Base-by-base conservation (phyloP, 2,888 invertebrate genomes). In the Microctonus brassicae region DNA sequence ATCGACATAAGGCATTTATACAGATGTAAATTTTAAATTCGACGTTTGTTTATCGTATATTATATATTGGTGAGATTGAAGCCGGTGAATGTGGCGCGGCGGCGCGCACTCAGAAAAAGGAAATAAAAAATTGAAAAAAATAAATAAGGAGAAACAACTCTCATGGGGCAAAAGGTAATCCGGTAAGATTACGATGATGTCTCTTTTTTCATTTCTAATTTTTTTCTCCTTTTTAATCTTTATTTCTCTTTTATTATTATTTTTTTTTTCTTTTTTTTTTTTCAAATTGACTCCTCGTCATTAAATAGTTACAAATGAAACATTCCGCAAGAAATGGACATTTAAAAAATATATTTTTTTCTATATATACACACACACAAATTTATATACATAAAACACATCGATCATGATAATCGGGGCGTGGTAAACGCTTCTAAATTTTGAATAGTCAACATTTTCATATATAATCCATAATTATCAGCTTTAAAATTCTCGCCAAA, bases 281-380 rank as follows among this genome's bases (percentile, higher is more conserved):
- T n/a, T 36, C 61, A 36, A 65, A 61, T 65, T 72, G 66, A 73
- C 74, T 74, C 70, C 66, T 72, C 69, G 65, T 47, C 47, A 61
- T 71, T 73, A 75, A 75, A 75, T 75, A 77, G 75, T 70, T 69
- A 70, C 70, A 73, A 75, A 77, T 75, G 72, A 75, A 70, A 70
- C 39, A 63, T 67, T 57, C 52, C 52, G 13, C 62, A 42, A 34
- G 29, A 36, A 57, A 66, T 10, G 61, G 62, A 67, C 69, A 62
- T 55, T 52, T 71, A 68, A 55, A 70, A 73, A 70, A 73, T 70
- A 70, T 42, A 22, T 61, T 57, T 64, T 64, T 17, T 2, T 5
- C 26, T 64, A n/a, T 2, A 47, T 17, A 47, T 7, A 42, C 0
- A 42, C 1, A 47, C 9, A 47, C 17, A 39, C 20, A 29, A 33